These are phyloP conservation scores for Plutomurus gul DNA, from an alignment of 1,140 invertebrate genomes.

Conservation along the genomic window DNA sequence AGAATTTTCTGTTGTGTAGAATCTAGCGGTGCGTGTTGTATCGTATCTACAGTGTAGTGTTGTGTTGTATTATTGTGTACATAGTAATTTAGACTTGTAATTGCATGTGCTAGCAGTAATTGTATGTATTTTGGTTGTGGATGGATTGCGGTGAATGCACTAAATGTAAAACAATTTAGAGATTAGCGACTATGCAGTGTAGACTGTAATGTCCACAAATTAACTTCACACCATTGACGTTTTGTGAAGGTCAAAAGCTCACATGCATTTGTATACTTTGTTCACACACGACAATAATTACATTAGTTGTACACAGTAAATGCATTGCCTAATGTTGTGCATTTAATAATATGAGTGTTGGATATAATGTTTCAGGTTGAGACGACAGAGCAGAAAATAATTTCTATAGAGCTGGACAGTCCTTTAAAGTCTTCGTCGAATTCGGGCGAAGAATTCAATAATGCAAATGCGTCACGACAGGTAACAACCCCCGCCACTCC, in stretches of 20 bases:
- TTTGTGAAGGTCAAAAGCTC: neutral
- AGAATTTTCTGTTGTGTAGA: neutral
- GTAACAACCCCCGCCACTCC: conserved; percentile 61
- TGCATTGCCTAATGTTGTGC: too few relatives aligned
- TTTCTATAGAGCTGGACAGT: conserved; percentile 78
- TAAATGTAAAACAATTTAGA: too few relatives aligned
- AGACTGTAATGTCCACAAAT: neutral
- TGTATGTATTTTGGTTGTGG: neutral
- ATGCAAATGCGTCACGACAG: conserved; percentile 52
- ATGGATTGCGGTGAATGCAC: too few relatives aligned
- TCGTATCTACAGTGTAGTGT: too few relatives aligned
- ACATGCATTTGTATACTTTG: neutral
- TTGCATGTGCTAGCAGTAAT: neutral
- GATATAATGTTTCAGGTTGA: conserved; percentile 71
- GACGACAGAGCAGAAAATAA: conserved; percentile 84
- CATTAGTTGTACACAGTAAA: too few relatives aligned
- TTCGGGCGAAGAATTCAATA: conserved; percentile 37
- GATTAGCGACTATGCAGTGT: too few relatives aligned
- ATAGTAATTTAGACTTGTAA: neutral
- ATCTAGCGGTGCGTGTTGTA: too few relatives aligned
- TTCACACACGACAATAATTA: too few relatives aligned
- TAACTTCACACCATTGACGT: neutral
- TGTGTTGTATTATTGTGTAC: neutral
- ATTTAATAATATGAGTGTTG: too few relatives aligned
- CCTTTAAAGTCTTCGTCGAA: conserved; percentile 55